Percentiles rank a stretch among this genome's conserved stretches.
Evolutionary conservation across 1,140 invertebrate species (phyloP).

Genomic region (Camponotus pennsylvanicus): DNA sequence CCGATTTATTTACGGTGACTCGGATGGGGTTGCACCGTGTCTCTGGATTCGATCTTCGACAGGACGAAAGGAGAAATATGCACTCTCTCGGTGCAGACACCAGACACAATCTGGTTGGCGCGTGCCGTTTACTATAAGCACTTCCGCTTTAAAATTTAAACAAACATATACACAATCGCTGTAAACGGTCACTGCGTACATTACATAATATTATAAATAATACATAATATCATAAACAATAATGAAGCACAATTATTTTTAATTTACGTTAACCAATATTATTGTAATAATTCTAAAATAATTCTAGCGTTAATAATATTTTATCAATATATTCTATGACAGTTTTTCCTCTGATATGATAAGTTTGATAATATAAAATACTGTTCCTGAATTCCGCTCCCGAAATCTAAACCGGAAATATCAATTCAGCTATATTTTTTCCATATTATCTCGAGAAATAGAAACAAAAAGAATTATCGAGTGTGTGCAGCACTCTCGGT

Average conservation of each 20-base stretch:
- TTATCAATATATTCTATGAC: not conserved
- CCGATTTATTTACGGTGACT: slow-evolving; percentile 68
- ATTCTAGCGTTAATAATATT: not conserved
- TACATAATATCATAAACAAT: not conserved
- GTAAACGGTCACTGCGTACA: not conserved
- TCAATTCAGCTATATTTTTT: not conserved
- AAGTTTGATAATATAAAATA: not conserved
- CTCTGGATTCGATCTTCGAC: slow-evolving; percentile 69
- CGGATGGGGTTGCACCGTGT: slow-evolving; percentile 33
- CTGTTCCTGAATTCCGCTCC: not conserved
- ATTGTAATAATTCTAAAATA: not conserved
- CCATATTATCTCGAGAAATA: not conserved
- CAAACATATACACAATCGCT: not conserved
- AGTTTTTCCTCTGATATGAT: not conserved
- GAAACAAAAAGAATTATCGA: slow-evolving; percentile 16
- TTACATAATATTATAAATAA: not conserved
- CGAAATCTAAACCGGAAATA: slow-evolving; percentile 2
- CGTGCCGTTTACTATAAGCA: slow-evolving; percentile 32
- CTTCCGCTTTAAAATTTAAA: slow-evolving; percentile 68
- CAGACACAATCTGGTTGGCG: slow-evolving; percentile 39
- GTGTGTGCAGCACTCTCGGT: slow-evolving; percentile 14
- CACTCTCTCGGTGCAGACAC: slow-evolving; percentile 65
- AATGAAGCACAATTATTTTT: not conserved
- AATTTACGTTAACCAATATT: not conserved
- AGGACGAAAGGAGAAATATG: slow-evolving; percentile 37